Evolutionary conservation across 2,113 vertebrate genomes (phyloP), one percentile per base, ranked within the genome.

Genomic region (Mungos mungo): DNA sequence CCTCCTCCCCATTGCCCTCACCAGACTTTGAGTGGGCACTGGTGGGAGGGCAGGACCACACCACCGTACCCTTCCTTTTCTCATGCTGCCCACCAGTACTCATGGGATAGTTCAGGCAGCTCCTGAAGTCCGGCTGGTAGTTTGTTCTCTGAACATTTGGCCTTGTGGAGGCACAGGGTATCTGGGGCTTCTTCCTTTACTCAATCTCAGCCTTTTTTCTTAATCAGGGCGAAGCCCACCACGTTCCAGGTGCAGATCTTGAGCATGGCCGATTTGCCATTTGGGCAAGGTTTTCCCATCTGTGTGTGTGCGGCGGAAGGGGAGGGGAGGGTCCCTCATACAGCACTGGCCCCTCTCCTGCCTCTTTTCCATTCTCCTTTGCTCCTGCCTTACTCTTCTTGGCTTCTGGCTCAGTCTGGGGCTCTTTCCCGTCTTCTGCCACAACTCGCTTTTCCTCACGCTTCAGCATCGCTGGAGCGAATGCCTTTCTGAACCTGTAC

Each of bases 211-310:
- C 99, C 99, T 3, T 99, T 99, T 98, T 99, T 99, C 90, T 99
- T 99, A 88, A 99, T 99, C 99, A 99, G 99, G 82, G 99, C 99
- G 98, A 95, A 99, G 98, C 5, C 99, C 99, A n/a, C 99, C 15
- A 99, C 99, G 5, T 99, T 99, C 99, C 99, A 99, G 12, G 99
- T 99, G 18, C 99, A 99, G 98, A 99, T 99, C 97, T 99, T 99
- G 96, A 99, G 98, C 83, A 99, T 99, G 95, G 98, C 98, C 0
- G 97, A 82, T 21, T 98, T 98, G 66, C 98, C 99, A 45, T 99
- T 99, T 98, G 79, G 99, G 98, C 94, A 99, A 99, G 38, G 97
- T 99, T 98, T 99, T 94, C 96, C 99, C 98, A 95, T 99, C 99
- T 10, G 99, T 99, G 9, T 50, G 47, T 50, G 11, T 50, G 47